Base-by-base conservation (phyloP, 1,140 invertebrate genomes). In the Phymastichus coffea region DNA sequence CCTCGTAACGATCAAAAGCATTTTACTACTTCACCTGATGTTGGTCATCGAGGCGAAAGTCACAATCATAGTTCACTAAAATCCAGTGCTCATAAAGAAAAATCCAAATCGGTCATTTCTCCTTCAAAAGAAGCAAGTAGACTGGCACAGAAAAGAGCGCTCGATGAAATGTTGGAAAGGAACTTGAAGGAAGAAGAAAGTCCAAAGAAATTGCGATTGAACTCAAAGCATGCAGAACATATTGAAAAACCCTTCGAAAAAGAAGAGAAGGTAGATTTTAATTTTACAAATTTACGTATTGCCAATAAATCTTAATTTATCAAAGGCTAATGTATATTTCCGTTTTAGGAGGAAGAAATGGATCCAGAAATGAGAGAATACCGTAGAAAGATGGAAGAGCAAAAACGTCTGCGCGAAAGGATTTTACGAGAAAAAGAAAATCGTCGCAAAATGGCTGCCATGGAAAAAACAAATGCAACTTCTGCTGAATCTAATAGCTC, bases 351-450 rank as follows among this genome's bases (percentile, higher is more conserved):
- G 30, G 77, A 77, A 46, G 81, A 84, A 40, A 83, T 84, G 52
- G 86, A 87, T 70, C 84, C 85, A 57, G 84, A 86, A 69, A 85
- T 84, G 65, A 76, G 78, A 44, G 83, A 82, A 22, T 86, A 87
- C 65, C 75, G 83, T n/a, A 75, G 82, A 56, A 84, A 86, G 68
- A 86, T 87, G 64, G 85, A 87, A 67, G 84, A 87, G 67, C 86
- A 87, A 63, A 86, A 86, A 67, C 78, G 80, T 7, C 58, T 85
- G 43, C 76, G 86, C 10, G 85, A 87, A 64, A 80, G 82, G 65
- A 74, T 87, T 3, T 64, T 86, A 38, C 76, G 81, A 3, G 81
- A 83, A 67, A 87, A 87, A 66, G 86, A 87, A 71, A 80, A 84
- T 66, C 78, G 84, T 56, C 73, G 86, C 52, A 81, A 84, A 66